Base-by-base conservation (phyloP, 2,888 invertebrate genomes). In the Meiosimyza decipiens region DNA sequence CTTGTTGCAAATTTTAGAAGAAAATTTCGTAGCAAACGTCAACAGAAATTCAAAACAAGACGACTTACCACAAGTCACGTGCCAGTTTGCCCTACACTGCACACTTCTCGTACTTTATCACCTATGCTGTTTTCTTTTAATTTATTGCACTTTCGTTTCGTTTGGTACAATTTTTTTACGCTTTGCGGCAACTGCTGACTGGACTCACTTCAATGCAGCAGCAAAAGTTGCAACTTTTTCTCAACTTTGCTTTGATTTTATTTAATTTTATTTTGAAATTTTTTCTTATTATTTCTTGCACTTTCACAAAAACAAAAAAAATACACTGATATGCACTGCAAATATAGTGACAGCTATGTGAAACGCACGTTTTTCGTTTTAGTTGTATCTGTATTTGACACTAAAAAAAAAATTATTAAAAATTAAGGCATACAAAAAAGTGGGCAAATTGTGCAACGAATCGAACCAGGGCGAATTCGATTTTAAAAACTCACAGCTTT, bases 111-210 rank as follows among this genome's bases (percentile, higher is more conserved):
- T 2, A 40, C 40, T 73, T 74, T 73, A 75, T 74, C 74, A 74
- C 74, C 75, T 72, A 74, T 73, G 74, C 74, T 73, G 74, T 70
- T 72, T 70, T 70, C 70, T 72, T 72, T 74, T 70, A 18, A 18
- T 59, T 18, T 18, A 7, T 60, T 60, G 6, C 28, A 22, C 13
- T 60, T 57, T 16, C 57, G 4, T 57, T 57, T 57, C 9, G 6
- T 40, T 40, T 40, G 40, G 9, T 40, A 28, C 28, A 28, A 28
- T 1, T 40, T 40, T 40, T 40, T 40, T 1, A 9, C 2, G 40
- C 40, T 40, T 40, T 40, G 9, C 40, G 9, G 40, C 9, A 9
- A 40, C 40, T 40, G 40, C 40, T 40, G 40, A 6, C 40, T 7
- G 40, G 9, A 40, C 4, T 40, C 40, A 40, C 40, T 40, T 40